Base-by-base conservation (phyloP, 30 jellyfish, hydroid and myxozoan species). In the Pelagia noctiluca region DNA sequence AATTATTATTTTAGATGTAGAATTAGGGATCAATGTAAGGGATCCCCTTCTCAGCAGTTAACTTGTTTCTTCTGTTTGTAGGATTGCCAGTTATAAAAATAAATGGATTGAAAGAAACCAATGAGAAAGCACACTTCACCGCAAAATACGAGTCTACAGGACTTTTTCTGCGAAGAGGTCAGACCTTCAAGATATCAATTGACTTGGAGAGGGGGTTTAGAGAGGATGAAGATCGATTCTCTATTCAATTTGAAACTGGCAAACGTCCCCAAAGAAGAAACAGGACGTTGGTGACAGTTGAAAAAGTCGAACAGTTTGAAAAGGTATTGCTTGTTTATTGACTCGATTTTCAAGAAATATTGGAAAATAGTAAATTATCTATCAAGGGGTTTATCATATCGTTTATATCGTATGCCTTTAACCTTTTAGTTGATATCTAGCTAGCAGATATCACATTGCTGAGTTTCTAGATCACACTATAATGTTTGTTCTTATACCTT, bases 151-250 rank as follows among this genome's bases (percentile, higher is more conserved):
- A 82, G 63, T 22, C 92, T 13, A 36, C 68, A 4, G 97, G 91
- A 13, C 48, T 80, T 34, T 63, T 88, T 32, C 72, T 88, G 22
- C 87, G 97, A 46, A 71, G 97, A 52, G 97, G 97, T 3, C 81
- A 62, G 61, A 83, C 89, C 11, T 79, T 88, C 84, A 60, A 80
- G 32, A 54, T 88, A 26, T 78, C 53, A 46, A 75, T 88, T 57
- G 66, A 68, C 24, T 46, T 75, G 38, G 30, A 80, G 49, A 61
- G 81, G 33, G 74, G 61, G 5, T 48, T 22, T 48, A 77, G 32
- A 11, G 93, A 88, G 11, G 74, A 60, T 12, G 91, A 80, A 24
- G 84, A 71, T 57, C 62, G 57, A 52, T 80, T 88, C 60, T 47
- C 62, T 25, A 53, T 88, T 11, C 63, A 52, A 24, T 32, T 88